These are phyloP conservation scores for Otolemur garnettii DNA, from an alignment of 2,113 vertebrate genomes.

Conservation along the genomic window DNA sequence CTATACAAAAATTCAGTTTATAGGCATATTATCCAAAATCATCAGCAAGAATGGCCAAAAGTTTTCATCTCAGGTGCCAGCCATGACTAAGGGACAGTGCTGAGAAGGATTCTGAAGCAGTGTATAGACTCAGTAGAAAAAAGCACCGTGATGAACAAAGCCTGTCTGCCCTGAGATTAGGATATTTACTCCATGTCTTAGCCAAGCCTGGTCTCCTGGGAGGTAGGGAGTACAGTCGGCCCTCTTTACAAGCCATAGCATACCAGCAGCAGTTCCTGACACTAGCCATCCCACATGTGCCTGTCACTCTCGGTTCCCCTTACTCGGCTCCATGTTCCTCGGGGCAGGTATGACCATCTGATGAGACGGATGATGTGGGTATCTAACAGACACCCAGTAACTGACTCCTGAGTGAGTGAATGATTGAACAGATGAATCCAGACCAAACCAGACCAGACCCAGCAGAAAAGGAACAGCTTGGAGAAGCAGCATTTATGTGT, in stretches of 20 bases:
- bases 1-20: not conserved
- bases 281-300: not conserved
- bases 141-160: not conserved
- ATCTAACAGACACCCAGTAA: not conserved
- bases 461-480: not conserved
- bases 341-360: not conserved
- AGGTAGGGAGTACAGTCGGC: rapidly evolving
- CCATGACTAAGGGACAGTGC: not conserved
- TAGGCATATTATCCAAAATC: not conserved
- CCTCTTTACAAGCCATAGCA: not conserved
- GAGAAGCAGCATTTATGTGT: not conserved
- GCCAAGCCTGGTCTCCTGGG: not conserved
- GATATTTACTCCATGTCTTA: not conserved
- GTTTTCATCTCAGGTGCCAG: not conserved
- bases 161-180: rapidly evolving
- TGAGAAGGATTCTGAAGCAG: not conserved
- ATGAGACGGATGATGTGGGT: not conserved
- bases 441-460: not conserved
- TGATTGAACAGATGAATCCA: not conserved
- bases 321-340: not conserved
- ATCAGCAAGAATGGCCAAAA: not conserved
- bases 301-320: too few relatives aligned
- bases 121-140: not conserved
- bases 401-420: not conserved
- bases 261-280: not conserved